Conservation (phyloP, 2,113 vertebrate genomes). For the Camelus bactrianus region DNA sequence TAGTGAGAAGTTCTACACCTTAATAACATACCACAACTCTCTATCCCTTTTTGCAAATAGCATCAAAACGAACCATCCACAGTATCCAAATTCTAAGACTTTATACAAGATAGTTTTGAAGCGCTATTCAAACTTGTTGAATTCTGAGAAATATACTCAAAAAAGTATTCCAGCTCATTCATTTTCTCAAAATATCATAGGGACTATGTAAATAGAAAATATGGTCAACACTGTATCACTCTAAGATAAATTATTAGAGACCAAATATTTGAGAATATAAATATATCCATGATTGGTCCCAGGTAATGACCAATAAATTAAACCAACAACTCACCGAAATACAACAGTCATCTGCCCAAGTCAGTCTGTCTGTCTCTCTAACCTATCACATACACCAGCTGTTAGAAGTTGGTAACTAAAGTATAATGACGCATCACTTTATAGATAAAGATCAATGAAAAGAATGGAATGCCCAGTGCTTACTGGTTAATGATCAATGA, state of each 20-base stretch:
- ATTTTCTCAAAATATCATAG: neutral
- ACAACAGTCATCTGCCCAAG: neutral
- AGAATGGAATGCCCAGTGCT: neutral
- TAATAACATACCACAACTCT: neutral
- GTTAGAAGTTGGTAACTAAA: neutral
- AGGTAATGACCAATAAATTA: neutral
- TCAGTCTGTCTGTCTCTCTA: neutral
- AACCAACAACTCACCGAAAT: neutral
- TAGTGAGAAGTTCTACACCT: neutral
- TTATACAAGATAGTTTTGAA: neutral
- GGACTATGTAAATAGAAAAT: neutral
- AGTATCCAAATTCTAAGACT: neutral
- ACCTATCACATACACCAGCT: neutral
- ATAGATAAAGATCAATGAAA: neutral
- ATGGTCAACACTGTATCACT: neutral
- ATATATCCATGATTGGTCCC: neutral
- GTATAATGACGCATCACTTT: neutral
- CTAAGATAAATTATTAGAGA: neutral
- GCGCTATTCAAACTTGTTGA: neutral
- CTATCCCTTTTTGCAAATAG: neutral
- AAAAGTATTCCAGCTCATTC: neutral
- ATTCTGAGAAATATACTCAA: neutral
- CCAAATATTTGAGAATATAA: neutral
- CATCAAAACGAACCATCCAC: neutral
- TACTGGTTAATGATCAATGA: neutral